These are phyloP conservation scores for Philaethria dido DNA, from an alignment of 2,888 invertebrate genomes.

Conservation along the genomic window DNA sequence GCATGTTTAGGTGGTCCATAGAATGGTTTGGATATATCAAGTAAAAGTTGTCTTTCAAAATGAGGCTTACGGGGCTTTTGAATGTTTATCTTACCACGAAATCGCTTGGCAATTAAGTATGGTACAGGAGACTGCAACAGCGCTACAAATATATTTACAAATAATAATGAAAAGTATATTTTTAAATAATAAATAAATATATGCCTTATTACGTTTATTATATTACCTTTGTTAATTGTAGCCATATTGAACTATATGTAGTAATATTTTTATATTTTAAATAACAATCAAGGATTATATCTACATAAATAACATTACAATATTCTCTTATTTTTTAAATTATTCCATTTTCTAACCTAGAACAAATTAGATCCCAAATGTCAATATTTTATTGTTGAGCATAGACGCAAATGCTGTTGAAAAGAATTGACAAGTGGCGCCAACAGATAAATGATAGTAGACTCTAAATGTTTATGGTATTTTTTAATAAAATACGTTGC, in stretches of 20 bases:
- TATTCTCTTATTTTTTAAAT: not conserved
- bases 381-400: not conserved
- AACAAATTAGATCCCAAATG: not conserved
- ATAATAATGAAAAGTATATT: not conserved
- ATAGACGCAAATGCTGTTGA: not conserved
- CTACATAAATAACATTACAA: not conserved
- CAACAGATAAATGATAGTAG: no score
- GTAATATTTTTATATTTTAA: not conserved
- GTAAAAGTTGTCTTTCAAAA: constrained; percentile 86
- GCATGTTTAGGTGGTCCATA: constrained; percentile 75
- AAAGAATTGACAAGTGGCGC: no score
- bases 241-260: constrained; percentile 48
- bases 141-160: constrained; percentile 57
- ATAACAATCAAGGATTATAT: constrained; percentile 1
- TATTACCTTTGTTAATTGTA: constrained; percentile 56
- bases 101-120: constrained; percentile 85
- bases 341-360: constrained; percentile 5
- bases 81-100: constrained; percentile 90
- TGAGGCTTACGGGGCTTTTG: constrained; percentile 89
- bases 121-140: constrained; percentile 70
- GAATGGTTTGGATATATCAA: constrained; percentile 86
- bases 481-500: no score
- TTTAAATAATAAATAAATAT: not conserved
- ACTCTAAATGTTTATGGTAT: no score
- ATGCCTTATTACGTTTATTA: constrained; percentile 1